These are phyloP conservation scores for Octodon degus DNA, from an alignment of 2,113 vertebrate genomes.

Conservation along the genomic window DNA sequence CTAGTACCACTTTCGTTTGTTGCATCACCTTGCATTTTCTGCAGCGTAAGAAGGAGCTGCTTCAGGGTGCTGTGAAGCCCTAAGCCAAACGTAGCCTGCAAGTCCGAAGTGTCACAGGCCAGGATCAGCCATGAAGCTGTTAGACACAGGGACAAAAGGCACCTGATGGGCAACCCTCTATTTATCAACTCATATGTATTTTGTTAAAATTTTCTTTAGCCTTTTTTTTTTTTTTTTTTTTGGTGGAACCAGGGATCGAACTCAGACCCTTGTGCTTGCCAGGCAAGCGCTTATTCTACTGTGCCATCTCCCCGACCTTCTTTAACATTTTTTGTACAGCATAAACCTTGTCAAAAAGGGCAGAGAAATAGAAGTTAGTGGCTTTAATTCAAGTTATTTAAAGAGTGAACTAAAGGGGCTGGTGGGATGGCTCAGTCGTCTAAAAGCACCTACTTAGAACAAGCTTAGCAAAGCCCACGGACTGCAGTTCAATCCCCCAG, in stretches of 20 bases:
- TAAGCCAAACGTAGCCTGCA: neutral
- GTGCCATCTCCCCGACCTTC: too few relatives aligned
- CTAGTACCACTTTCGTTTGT: neutral
- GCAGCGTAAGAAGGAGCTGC: neutral
- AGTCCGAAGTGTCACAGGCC: neutral
- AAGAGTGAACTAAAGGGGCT: neutral
- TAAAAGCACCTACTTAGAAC: too few relatives aligned
- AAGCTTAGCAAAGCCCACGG: too few relatives aligned
- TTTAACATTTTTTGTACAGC: neutral
- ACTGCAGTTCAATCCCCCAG: too few relatives aligned
- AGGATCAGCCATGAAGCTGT: neutral
- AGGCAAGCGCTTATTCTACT: too few relatives aligned
- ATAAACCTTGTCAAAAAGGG: neutral
- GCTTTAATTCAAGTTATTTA: neutral
- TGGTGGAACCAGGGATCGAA: too few relatives aligned
- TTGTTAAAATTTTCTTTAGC: neutral
- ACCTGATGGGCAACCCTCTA: neutral
- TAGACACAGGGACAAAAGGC: neutral
- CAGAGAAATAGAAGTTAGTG: neutral
- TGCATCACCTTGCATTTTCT: neutral
- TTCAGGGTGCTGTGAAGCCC: neutral
- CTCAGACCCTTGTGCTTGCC: too few relatives aligned
- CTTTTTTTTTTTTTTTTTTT: neutral
- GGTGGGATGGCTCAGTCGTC: too few relatives aligned
- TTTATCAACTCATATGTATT: neutral